A percentile compares a stretch with the other conserved stretches of the same genome.
phyloP scores from a whole-genome alignment of 1,140 invertebrate species.

The Zaprionus lachaisei region DNA sequence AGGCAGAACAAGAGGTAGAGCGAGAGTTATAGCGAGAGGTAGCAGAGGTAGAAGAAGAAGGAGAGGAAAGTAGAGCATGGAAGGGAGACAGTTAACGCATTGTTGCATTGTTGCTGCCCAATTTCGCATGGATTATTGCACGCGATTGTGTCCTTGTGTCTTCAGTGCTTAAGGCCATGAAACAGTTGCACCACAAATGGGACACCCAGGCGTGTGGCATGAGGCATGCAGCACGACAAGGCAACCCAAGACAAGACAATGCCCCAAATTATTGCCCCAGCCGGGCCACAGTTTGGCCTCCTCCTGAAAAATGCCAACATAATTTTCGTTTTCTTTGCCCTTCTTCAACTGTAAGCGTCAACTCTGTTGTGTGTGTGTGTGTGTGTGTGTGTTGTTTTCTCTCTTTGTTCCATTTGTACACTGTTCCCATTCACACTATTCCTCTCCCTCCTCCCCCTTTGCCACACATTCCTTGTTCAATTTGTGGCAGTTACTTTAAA shows the following conservation, averaged over 20 bases:
- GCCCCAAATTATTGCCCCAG: slow-evolving; percentile 29
- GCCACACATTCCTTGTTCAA: slow-evolving; percentile 49
- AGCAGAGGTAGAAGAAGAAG: not conserved
- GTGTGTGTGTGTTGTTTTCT: not conserved
- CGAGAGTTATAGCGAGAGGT: too few species aligned
- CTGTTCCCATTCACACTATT: slow-evolving; percentile 7
- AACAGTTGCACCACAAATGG: slow-evolving; percentile 7
- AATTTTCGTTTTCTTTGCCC: slow-evolving; percentile 22
- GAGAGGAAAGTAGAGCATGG: not conserved
- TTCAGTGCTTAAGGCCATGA: slow-evolving; percentile 50
- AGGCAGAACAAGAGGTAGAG: too few species aligned
- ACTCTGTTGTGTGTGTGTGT: not conserved
- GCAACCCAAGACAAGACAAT: slow-evolving; percentile 17
- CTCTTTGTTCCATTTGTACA: not conserved
- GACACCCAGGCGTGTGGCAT: not conserved
- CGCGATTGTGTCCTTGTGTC: slow-evolving; percentile 44
- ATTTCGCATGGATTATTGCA: slow-evolving; percentile 33
- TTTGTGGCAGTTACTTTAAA: slow-evolving; percentile 74
- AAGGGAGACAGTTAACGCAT: not conserved
- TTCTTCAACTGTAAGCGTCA: not conserved
- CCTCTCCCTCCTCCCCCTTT: not conserved
- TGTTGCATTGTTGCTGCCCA: slow-evolving; percentile 29
- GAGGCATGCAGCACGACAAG: slow-evolving; percentile 3
- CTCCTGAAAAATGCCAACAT: slow-evolving; percentile 20
- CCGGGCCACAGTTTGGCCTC: slow-evolving; percentile 2